Percentiles rank a stretch among this genome's conserved stretches.
phyloP scores from a whole-genome alignment of 1,140 invertebrate genomes.

The Nylanderia fulva region DNA sequence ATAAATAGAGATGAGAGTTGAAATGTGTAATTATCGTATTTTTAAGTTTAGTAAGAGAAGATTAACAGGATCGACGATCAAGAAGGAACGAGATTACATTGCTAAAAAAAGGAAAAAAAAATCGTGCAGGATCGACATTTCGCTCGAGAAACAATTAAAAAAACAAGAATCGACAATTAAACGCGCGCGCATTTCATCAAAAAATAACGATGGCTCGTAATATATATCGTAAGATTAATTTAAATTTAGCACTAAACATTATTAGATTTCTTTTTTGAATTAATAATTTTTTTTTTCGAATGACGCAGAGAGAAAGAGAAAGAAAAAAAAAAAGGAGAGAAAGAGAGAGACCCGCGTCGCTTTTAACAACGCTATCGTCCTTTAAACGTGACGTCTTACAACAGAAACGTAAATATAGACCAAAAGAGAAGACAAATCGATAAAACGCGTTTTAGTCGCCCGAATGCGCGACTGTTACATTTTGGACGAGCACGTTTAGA shows the following conservation, averaged over 20 bases:
- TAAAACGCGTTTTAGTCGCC: neutral
- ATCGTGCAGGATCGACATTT: neutral
- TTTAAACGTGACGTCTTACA: constrained; percentile 21
- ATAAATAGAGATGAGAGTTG: neutral
- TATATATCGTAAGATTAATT: constrained; percentile 1
- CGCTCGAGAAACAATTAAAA: neutral
- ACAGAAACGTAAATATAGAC: constrained; percentile 17
- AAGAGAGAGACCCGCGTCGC: neutral
- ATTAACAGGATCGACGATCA: constrained; percentile 10
- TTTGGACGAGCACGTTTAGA: constrained; percentile 13
- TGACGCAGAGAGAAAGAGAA: too few species aligned
- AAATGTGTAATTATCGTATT: neutral
- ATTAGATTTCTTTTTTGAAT: neutral
- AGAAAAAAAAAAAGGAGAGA: too few species aligned
- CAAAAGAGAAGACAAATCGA: neutral
- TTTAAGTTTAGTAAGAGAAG: neutral
- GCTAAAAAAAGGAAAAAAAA: constrained; percentile 6
- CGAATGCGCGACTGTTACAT: neutral
- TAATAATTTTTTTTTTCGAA: constrained; percentile 1
- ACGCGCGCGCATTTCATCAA: constrained; percentile 17
- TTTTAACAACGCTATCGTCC: neutral
- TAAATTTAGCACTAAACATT: constrained; percentile 40
- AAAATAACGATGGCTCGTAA: neutral
- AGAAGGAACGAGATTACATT: neutral
- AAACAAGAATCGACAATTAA: neutral